phyloP scores from a whole-genome alignment of 2,888 invertebrate genomes.

The Latrodectus elegans region DNA sequence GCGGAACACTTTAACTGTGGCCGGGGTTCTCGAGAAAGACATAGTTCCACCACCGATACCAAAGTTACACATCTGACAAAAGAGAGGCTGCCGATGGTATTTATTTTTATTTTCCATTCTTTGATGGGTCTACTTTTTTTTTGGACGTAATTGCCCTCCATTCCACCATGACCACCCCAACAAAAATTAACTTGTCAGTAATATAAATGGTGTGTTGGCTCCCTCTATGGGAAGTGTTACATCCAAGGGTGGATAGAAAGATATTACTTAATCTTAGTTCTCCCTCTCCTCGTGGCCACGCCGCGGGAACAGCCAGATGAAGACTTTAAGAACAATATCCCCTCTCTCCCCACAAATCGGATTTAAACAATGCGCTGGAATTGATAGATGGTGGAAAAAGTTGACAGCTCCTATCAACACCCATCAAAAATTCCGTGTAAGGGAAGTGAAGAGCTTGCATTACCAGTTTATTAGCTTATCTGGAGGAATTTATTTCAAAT shows the following conservation, averaged over 20 bases:
- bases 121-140: constrained; percentile 50
- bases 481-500: too few species aligned
- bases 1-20: constrained; percentile 26
- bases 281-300: background rate
- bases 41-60: constrained; percentile 20
- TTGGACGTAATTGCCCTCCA: constrained; percentile 44
- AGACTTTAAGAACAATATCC: background rate
- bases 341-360: background rate
- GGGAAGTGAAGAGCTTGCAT: too few species aligned
- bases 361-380: too few species aligned
- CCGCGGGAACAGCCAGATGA: constrained; percentile 1
- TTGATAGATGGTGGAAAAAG: too few species aligned
- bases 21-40: constrained; percentile 31
- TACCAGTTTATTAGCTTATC: too few species aligned
- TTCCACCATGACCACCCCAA: constrained; percentile 14
- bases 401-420: too few species aligned
- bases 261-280: background rate
- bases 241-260: background rate
- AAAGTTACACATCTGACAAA: constrained; percentile 47
- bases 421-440: too few species aligned
- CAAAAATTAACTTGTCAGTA: constrained; percentile 70
- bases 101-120: constrained; percentile 57
- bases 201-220: constrained; percentile 60
- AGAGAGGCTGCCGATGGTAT: constrained; percentile 26
- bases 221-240: constrained; percentile 23